Evolutionary conservation across 1,140 invertebrate species (phyloP).

Genomic region (Campodea augens): DNA sequence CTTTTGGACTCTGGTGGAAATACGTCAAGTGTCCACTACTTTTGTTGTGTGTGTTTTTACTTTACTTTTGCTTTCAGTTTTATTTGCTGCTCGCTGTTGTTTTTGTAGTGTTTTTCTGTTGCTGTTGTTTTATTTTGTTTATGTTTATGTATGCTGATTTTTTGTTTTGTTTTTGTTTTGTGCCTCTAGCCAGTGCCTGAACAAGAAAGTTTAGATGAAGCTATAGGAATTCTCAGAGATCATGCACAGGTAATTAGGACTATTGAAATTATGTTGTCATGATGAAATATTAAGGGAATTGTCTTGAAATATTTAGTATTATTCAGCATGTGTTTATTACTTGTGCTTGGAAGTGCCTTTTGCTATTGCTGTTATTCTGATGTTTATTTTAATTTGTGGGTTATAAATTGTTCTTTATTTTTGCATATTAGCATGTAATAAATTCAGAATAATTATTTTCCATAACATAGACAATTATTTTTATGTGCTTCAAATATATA

Average conservation of each 20-base stretch:
- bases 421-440: no score
- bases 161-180: slow-evolving; percentile 9
- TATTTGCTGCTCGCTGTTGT: slow-evolving; percentile 21
- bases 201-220: slow-evolving; percentile 68
- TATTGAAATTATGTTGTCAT: no score
- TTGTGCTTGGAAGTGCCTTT: no score
- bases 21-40: slow-evolving; percentile 23
- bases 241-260: slow-evolving; percentile 40
- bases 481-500: no score
- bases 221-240: slow-evolving; percentile 69
- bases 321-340: no score
- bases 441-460: no score
- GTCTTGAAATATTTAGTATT: no score
- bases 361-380: no score
- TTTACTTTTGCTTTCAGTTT: slow-evolving; percentile 23
- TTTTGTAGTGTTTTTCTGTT: slow-evolving; percentile 22
- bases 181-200: slow-evolving; percentile 36
- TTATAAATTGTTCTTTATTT: no score
- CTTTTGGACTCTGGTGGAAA: slow-evolving; percentile 33
- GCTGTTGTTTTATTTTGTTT: slow-evolving; percentile 9
- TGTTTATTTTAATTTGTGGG: no score
- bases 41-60: slow-evolving; percentile 17
- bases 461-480: no score
- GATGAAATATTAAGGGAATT: no score
- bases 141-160: slow-evolving; percentile 1